Percentiles rank a stretch among this genome's conserved stretches.
Conservation (phyloP, 2,888 invertebrate genomes). For the Microplitis manilae region DNA sequence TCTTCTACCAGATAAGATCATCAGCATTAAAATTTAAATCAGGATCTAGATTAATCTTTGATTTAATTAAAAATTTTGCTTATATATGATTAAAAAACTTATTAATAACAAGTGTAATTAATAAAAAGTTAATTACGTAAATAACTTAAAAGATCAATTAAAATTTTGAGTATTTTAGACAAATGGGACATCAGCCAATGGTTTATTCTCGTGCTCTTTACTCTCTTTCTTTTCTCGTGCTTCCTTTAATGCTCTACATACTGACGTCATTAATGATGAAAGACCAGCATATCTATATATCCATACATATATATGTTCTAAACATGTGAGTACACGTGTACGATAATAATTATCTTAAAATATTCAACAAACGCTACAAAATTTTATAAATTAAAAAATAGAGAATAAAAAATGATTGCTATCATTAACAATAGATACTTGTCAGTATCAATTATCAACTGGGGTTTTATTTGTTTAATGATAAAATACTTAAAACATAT, state of each 20-base stretch:
- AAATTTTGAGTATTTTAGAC: neutral
- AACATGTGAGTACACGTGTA: neutral
- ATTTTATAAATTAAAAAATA: neutral
- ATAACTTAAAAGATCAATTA: neutral
- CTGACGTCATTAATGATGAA: conserved; percentile 19
- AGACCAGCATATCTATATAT: neutral
- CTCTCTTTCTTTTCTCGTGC: neutral
- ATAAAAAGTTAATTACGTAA: neutral
- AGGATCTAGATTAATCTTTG: too few species aligned
- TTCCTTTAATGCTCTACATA: neutral
- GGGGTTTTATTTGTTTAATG: neutral
- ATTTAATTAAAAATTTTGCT: too few species aligned
- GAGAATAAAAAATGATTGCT: neutral
- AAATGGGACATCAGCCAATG: conserved; percentile 19
- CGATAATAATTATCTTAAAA: neutral
- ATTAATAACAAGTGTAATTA: neutral
- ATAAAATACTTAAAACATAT: neutral
- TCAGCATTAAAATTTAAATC: too few species aligned
- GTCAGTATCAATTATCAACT: neutral
- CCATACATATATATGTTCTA: neutral
- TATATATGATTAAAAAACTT: too few species aligned
- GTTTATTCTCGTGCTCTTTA: conserved; percentile 14
- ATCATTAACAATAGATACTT: too few species aligned
- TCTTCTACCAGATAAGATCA: too few species aligned
- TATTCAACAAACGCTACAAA: neutral